Conservation (phyloP, 2,888 invertebrate species). For the Apomyelois bistriatella region DNA sequence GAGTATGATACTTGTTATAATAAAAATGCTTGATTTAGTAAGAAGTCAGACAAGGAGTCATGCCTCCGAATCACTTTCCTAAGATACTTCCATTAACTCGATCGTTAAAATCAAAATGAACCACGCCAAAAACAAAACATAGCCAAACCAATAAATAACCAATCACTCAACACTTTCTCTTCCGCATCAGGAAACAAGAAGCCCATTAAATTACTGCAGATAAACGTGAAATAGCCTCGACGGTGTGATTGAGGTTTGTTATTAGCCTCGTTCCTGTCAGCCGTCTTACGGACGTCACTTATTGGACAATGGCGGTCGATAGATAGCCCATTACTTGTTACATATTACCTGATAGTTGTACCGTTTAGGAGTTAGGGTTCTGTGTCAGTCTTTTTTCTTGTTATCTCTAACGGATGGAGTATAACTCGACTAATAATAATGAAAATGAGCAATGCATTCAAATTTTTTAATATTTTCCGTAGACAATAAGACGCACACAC, state of each 20-base stretch:
- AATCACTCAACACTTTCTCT: background rate
- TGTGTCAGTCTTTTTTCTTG: background rate
- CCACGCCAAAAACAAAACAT: background rate
- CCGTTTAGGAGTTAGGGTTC: slow-evolving; percentile 5
- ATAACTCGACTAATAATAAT: too few relatives aligned
- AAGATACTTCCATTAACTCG: too few relatives aligned
- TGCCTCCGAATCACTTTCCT: too few relatives aligned
- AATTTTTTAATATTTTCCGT: too few relatives aligned
- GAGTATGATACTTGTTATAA: too few relatives aligned
- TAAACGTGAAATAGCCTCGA: background rate
- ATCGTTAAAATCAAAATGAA: background rate
- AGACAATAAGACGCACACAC: too few relatives aligned
- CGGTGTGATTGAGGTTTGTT: slow-evolving; percentile 34
- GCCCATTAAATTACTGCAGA: background rate
- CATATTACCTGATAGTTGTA: slow-evolving; percentile 31
- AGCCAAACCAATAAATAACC: background rate
- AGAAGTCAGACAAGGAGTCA: too few relatives aligned
- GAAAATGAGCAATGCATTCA: too few relatives aligned
- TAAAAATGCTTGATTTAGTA: too few relatives aligned
- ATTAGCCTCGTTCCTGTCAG: slow-evolving; percentile 36
- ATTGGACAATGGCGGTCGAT: slow-evolving; percentile 33
- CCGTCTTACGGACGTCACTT: slow-evolving; percentile 37
- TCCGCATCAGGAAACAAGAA: background rate
- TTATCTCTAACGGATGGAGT: background rate
- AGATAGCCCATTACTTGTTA: slow-evolving; percentile 44